Evolutionary conservation across 2,888 invertebrate species (phyloP).

Genomic region (Chrysolina oricalcia): DNA sequence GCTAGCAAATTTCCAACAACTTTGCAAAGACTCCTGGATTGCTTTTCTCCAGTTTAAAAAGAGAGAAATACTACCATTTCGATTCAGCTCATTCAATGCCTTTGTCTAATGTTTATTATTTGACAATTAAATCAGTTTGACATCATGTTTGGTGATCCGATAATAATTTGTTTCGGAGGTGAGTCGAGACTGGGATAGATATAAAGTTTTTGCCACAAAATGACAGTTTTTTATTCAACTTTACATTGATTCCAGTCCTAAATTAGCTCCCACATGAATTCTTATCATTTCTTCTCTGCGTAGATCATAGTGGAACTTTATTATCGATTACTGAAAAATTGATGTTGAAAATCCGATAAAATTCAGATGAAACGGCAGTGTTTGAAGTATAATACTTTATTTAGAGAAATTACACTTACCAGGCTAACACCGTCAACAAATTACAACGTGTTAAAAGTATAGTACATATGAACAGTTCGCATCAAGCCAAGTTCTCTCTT

Average conservation of each 20-base stretch:
- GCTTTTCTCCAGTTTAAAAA: too few species aligned
- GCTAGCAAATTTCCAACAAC: background rate
- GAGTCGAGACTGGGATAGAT: too few species aligned
- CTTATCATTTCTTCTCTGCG: too few species aligned
- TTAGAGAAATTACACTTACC: constrained; percentile 66
- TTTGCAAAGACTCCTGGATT: background rate
- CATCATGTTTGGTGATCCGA: too few species aligned
- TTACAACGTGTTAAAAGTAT: constrained; percentile 64
- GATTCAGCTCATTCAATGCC: background rate
- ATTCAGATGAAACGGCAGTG: background rate
- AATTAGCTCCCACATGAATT: too few species aligned
- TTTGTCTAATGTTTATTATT: background rate
- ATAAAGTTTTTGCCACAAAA: too few species aligned
- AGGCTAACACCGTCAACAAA: constrained; percentile 64
- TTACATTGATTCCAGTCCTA: too few species aligned
- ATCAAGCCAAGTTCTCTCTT: constrained; percentile 58
- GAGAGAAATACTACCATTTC: background rate
- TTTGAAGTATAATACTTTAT: constrained; percentile 44
- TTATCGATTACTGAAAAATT: too few species aligned
- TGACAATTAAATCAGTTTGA: background rate
- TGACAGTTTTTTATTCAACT: too few species aligned
- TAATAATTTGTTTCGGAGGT: too few species aligned
- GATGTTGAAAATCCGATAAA: background rate
- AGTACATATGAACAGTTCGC: constrained; percentile 65
- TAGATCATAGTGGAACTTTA: too few species aligned